A percentile compares a stretch with the other conserved stretches of the same genome.
Evolutionary conservation across 2,113 vertebrate genomes (phyloP).

Genomic region (Perognathus longimembris): DNA sequence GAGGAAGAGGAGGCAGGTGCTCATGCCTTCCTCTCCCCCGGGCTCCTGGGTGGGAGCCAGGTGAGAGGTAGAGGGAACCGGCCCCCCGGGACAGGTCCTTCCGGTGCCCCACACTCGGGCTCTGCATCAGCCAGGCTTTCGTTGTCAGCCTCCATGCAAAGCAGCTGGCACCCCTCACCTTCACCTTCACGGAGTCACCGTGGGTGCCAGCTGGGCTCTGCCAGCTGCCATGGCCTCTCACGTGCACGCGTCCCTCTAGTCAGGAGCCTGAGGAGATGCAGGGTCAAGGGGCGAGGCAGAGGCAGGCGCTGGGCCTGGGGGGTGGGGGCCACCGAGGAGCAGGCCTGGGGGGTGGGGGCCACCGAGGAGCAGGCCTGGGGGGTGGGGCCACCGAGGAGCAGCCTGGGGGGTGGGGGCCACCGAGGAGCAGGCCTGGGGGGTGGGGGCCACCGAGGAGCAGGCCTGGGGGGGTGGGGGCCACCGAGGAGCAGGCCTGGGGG

Average conservation of each 20-base stretch:
- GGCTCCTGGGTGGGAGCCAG: not conserved
- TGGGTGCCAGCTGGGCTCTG: not conserved
- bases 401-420: not conserved
- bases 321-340: too few relatives aligned
- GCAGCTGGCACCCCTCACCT: not conserved
- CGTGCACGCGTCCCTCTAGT: not conserved
- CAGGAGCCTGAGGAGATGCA: not conserved
- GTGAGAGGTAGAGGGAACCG: too few relatives aligned
- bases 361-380: too few relatives aligned
- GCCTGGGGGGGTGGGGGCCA: too few relatives aligned
- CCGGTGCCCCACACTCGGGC: not conserved
- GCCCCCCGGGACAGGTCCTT: not conserved
- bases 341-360: not conserved
- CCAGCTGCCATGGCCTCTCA: not conserved
- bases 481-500: not conserved
- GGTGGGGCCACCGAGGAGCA: not conserved
- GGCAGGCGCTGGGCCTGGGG: not conserved
- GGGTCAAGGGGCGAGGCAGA: not conserved
- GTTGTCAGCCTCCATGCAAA: slow-evolving; percentile 1
- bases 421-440: not conserved
- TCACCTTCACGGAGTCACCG: not conserved
- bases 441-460: too few relatives aligned
- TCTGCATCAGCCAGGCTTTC: not conserved
- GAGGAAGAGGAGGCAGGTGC: too few relatives aligned
- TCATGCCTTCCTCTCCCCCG: not conserved